These are phyloP conservation scores for Malacoraja senta DNA, from an alignment of 2,797 vertebrate species.

Conservation along the genomic window DNA sequence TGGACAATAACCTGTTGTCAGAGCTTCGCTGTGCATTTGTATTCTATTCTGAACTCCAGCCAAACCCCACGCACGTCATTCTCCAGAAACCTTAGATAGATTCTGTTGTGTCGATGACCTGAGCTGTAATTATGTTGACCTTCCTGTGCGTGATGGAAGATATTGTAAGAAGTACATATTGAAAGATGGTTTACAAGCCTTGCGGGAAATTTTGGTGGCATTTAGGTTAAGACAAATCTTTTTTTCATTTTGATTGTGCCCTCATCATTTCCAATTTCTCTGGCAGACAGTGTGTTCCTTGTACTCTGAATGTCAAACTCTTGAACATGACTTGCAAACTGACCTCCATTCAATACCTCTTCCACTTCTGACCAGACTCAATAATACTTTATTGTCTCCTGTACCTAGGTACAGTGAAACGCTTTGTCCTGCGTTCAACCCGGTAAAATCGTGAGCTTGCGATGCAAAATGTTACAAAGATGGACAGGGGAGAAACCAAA, in stretches of 20 bases:
- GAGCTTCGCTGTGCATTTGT: too few relatives aligned
- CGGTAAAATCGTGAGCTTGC: too few relatives aligned
- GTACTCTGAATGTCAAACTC: background rate
- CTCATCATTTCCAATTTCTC: conserved; percentile 2
- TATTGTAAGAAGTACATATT: background rate
- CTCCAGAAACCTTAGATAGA: background rate
- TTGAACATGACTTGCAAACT: background rate
- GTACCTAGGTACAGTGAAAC: too few relatives aligned
- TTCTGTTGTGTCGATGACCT: background rate
- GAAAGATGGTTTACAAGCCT: background rate
- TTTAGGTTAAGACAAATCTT: background rate
- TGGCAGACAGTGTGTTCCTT: background rate
- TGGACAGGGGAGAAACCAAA: too few relatives aligned
- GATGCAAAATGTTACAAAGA: too few relatives aligned
- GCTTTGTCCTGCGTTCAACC: too few relatives aligned
- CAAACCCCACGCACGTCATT: background rate
- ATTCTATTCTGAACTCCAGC: background rate
- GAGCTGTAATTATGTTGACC: background rate
- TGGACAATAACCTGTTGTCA: background rate
- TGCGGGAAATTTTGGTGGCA: background rate
- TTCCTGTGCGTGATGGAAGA: background rate
- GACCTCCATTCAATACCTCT: background rate
- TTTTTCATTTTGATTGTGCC: background rate
- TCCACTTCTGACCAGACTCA: background rate
- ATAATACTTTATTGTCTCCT: too few relatives aligned